phyloP scores from a whole-genome alignment of 1,140 invertebrate species.

The Drosophila saltans region DNA sequence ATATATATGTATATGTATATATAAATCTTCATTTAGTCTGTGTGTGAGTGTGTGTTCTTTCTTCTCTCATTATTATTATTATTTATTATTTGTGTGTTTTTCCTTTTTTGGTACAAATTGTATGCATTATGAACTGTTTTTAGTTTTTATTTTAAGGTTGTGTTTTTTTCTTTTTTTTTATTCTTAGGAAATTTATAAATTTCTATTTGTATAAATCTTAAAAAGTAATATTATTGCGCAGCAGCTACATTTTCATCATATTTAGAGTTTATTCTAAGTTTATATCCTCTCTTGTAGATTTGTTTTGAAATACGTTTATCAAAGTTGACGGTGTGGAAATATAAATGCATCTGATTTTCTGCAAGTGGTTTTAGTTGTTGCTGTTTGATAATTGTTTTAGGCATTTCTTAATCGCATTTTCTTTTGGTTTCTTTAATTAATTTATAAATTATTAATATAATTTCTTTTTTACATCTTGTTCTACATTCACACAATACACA shows the following conservation, averaged over 20 bases:
- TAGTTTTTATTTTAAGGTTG: conserved; percentile 15
- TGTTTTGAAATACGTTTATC: conserved; percentile 57
- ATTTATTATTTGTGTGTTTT: conserved; percentile 4
- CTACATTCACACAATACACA: conserved; percentile 24
- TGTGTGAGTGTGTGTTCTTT: conserved; percentile 50
- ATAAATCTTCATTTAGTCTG: conserved; percentile 56
- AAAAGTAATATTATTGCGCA: conserved; percentile 75
- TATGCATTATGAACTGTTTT: conserved; percentile 56
- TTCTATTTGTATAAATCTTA: conserved; percentile 74
- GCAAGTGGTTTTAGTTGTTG: conserved; percentile 50
- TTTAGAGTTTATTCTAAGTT: conserved; percentile 36
- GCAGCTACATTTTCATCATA: conserved; percentile 50
- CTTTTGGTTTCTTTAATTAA: conserved; percentile 23
- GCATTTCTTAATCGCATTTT: conserved; percentile 44
- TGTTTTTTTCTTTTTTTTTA: conserved; percentile 19
- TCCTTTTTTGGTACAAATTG: conserved; percentile 70
- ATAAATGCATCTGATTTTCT: conserved; percentile 75
- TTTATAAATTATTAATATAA: conserved; percentile 37
- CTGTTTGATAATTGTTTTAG: conserved; percentile 15
- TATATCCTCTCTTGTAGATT: conserved; percentile 43
- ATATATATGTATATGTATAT: conserved; percentile 36
- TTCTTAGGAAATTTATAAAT: conserved; percentile 47
- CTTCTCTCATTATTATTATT: not conserved
- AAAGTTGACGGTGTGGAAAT: conserved; percentile 71
- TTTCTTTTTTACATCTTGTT: conserved; percentile 28